phyloP scores from a whole-genome alignment of 2,888 invertebrate species.

The Alloscopus bannaensis region DNA sequence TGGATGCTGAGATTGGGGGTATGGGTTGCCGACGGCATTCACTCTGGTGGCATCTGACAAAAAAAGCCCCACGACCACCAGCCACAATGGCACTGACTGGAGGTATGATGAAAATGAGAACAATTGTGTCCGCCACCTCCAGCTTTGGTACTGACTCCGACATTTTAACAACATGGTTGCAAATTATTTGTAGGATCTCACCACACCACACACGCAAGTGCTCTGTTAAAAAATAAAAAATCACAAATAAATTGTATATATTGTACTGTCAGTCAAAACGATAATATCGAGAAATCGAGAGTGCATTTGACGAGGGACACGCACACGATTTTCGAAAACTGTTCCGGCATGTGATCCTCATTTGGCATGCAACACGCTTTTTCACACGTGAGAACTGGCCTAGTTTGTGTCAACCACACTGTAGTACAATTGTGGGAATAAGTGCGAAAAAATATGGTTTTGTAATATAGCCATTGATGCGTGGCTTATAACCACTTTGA shows the following conservation, averaged over 20 bases:
- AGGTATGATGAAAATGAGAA: background rate
- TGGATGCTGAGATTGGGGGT: conserved; percentile 1
- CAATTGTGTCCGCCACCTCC: conserved; percentile 27
- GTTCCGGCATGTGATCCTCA: too few relatives aligned
- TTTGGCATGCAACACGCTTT: too few relatives aligned
- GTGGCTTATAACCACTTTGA: too few relatives aligned
- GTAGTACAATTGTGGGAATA: too few relatives aligned
- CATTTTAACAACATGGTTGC: background rate
- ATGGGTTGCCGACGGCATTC: conserved; percentile 1
- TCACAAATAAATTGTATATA: background rate
- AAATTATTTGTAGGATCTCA: background rate
- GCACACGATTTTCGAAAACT: too few relatives aligned
- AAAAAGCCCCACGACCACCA: conserved; percentile 7
- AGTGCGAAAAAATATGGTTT: too few relatives aligned
- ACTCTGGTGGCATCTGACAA: conserved; percentile 15
- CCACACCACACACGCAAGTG: background rate
- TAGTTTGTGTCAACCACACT: too few relatives aligned
- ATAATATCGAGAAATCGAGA: too few relatives aligned
- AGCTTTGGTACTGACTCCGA: background rate
- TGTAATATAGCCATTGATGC: too few relatives aligned
- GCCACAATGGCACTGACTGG: conserved; percentile 19
- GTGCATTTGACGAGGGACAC: too few relatives aligned
- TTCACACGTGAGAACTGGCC: too few relatives aligned
- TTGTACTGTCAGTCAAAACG: too few relatives aligned
- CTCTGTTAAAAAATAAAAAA: conserved; percentile 6